A percentile compares a stretch with the other conserved stretches of the same genome.
Evolutionary conservation across 64 coral and sea anemone genomes (phyloP).

Genomic region (Pocillopora damicornis): DNA sequence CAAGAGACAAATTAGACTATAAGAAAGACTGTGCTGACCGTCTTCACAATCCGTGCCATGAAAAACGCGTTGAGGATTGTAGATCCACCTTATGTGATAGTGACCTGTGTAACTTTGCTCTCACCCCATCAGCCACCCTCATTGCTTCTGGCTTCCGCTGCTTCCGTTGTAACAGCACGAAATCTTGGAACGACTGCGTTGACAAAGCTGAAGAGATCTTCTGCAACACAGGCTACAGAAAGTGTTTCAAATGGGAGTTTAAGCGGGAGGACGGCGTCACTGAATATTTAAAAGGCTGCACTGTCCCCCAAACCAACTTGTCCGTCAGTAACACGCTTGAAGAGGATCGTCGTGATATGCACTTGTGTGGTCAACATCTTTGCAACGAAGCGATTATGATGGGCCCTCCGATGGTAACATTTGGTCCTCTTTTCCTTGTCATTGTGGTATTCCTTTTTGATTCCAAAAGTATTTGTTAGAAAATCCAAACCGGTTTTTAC

Average conservation of each 20-base stretch:
- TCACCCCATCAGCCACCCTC: not conserved
- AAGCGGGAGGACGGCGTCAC: not conserved
- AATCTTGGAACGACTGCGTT: not conserved
- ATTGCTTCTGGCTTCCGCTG: not conserved
- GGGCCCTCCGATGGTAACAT: no score
- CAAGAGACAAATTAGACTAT: not conserved
- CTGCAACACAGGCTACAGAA: not conserved
- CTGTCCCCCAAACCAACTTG: not conserved
- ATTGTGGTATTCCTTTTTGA: not conserved
- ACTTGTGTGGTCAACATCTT: not conserved
- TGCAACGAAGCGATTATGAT: not conserved
- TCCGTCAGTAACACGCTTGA: not conserved
- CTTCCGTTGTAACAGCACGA: not conserved
- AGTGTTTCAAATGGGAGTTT: not conserved
- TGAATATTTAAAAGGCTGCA: not conserved
- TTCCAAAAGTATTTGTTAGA: not conserved
- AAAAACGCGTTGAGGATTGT: not conserved
- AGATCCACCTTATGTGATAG: not conserved
- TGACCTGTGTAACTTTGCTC: constrained; percentile 11
- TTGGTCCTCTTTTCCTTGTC: not conserved
- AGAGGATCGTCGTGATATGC: not conserved
- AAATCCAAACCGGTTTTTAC: no score
- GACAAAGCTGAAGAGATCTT: not conserved
- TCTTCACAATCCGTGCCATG: not conserved
- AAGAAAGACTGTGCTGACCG: not conserved